phyloP scores from a whole-genome alignment of 1,140 invertebrate species.

The Pseudomyrmex dendroicus region DNA sequence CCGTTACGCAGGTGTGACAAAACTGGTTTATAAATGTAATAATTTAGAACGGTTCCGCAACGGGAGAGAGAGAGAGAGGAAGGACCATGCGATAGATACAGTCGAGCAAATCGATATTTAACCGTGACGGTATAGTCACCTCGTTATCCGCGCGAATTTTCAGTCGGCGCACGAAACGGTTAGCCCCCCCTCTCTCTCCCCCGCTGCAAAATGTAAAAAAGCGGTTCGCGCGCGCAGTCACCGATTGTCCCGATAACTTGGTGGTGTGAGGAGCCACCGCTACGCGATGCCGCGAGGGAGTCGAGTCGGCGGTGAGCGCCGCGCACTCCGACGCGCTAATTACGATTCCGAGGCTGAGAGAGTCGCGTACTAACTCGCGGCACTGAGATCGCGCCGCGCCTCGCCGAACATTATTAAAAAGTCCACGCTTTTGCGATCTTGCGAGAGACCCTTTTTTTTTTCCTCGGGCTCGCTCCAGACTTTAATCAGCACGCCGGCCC shows the following conservation, averaged over 20 bases:
- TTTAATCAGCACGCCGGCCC: conserved; percentile 63
- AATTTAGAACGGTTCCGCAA: background rate
- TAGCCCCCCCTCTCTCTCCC: background rate
- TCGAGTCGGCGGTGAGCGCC: conserved; percentile 40
- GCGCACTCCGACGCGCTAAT: conserved; percentile 59
- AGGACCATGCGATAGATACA: background rate
- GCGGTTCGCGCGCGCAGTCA: background rate
- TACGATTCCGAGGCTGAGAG: conserved; percentile 62
- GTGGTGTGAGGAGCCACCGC: background rate
- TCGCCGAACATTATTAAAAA: conserved; percentile 72
- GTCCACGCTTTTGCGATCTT: conserved; percentile 62
- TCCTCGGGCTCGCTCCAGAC: background rate
- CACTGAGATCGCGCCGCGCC: conserved; percentile 43
- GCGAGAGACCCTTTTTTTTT: conserved; percentile 1
- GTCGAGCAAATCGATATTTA: conserved; percentile 54
- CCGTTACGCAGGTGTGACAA: conserved; percentile 2
- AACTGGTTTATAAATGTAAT: conserved; percentile 54
- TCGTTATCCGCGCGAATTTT: conserved; percentile 40
- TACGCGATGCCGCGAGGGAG: background rate
- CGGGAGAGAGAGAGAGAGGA: too few relatives aligned
- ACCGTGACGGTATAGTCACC: conserved; percentile 25
- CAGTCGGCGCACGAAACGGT: conserved; percentile 47
- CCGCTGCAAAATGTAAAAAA: conserved; percentile 49
- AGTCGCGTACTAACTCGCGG: conserved; percentile 15
- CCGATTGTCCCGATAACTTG: conserved; percentile 40